Percentiles rank a stretch among this genome's conserved stretches.
Conservation (phyloP, 2,888 invertebrate species). For the Emesis russula region DNA sequence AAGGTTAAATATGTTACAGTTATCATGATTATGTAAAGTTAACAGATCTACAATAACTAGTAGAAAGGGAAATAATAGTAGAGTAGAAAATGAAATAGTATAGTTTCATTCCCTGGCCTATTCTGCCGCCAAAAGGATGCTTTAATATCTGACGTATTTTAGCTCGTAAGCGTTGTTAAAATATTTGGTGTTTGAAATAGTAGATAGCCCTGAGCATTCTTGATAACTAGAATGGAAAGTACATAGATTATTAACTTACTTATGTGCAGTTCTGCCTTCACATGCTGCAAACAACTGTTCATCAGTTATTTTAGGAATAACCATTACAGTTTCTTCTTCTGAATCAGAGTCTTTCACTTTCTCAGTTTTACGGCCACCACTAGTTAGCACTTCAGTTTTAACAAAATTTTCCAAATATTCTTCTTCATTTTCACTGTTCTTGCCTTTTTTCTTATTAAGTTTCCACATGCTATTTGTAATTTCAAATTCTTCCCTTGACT, state of each 20-base stretch:
- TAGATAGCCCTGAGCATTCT: no score
- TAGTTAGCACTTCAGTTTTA: conserved; percentile 92
- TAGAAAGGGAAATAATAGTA: no score
- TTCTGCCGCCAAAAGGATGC: no score
- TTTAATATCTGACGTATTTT: no score
- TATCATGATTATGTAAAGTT: no score
- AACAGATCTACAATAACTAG: no score
- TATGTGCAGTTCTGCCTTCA: conserved; percentile 98
- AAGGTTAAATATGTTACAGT: no score
- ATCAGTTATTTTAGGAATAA: conserved; percentile 96
- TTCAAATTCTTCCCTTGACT: conserved; percentile 91
- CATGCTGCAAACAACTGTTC: conserved; percentile 98
- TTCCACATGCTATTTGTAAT: conserved; percentile 94
- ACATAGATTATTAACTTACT: conserved; percentile 94
- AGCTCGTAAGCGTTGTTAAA: no score
- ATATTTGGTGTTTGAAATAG: no score
- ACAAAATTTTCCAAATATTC: conserved; percentile 93
- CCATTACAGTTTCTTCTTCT: conserved; percentile 90
- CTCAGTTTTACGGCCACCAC: conserved; percentile 91
- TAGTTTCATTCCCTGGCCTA: no score
- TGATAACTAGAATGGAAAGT: no score
- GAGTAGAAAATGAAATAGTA: no score
- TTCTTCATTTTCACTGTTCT: conserved; percentile 87
- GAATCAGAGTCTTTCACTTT: conserved; percentile 90
- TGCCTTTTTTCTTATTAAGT: conserved; percentile 90